Evolutionary conservation across 2,888 invertebrate species (phyloP), one percentile per base, ranked within the genome.

Genomic region (Scrobipalpa costella): DNA sequence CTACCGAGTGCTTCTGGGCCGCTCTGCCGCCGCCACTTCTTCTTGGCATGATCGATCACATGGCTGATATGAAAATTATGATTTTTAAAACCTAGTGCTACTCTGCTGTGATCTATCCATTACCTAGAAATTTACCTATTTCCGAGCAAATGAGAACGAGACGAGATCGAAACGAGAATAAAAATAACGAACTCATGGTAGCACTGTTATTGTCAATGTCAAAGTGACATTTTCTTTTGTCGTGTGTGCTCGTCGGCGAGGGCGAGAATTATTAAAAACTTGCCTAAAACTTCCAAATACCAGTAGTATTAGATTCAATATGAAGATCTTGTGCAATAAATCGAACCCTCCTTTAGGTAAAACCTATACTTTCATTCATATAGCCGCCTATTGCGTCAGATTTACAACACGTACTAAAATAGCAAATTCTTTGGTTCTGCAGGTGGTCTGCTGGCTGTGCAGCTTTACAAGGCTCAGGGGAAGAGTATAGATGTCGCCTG

Each of bases 401-500:
- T 72, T 65, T 70, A 64, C 65, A 36, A 61, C 64, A 61, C 63
- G 66, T 70, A 74, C 73, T 73, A 81, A 83, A 80, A 84, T 81
- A 78, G 71, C 62, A 64, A 68, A 73, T 73, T 77, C 63, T 67
- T 73, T 62, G 63, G 65, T 69, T 76, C 92, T 87, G 62, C 83
- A 96, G 95, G 95, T 83, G 95, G 95, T 70, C 79, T 95, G 71
- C 88, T 95, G 62, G 93, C 94, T 65, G 93, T 93, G 44, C 93
- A 94, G 80, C 85, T 94, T 64, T 94, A 92, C 73, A 93, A 88
- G 68, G 78, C 79, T n/a, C 70, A 79, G 33, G 86, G 84, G 0
- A 88, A 92, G 61, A 83, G 86, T 36, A 78, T 94, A 38, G 92
- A 93, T 72, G 86, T 95, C 50, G 77, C 86, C 55, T 96, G 95